phyloP scores from a whole-genome alignment of 2,113 vertebrate species.

The Eudorcas thomsonii region DNA sequence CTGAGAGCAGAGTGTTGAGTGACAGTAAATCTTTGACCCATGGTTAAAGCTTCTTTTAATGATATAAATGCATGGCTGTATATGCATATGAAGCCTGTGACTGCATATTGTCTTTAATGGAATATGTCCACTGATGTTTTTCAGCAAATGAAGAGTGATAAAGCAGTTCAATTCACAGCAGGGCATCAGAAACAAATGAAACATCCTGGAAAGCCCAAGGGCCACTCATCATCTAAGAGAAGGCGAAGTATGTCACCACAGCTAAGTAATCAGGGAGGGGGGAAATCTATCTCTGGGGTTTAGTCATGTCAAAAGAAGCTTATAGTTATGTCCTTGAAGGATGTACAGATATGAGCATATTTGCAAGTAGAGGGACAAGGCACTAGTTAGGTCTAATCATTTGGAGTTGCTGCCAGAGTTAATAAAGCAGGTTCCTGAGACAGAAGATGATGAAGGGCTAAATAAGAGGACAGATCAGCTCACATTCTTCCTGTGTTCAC shows the following conservation, averaged over 20 bases:
- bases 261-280: slow-evolving; percentile 81
- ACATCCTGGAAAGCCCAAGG: slow-evolving; percentile 83
- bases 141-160: slow-evolving; percentile 94
- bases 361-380: background rate
- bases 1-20: background rate
- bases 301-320: background rate
- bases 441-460: background rate
- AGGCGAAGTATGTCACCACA: slow-evolving; percentile 86
- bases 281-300: background rate
- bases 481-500: background rate
- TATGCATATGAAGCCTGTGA: background rate
- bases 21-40: background rate
- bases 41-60: background rate
- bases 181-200: slow-evolving; percentile 90
- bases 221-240: slow-evolving; percentile 83
- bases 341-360: background rate
- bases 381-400: background rate
- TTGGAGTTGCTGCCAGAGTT: background rate
- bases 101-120: background rate
- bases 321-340: background rate
- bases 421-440: background rate
- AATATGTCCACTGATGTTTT: background rate
- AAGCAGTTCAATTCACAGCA: slow-evolving; percentile 90
- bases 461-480: background rate
- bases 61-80: background rate